Conservation (phyloP, 1,140 invertebrate species). For the Ostrea edulis region DNA sequence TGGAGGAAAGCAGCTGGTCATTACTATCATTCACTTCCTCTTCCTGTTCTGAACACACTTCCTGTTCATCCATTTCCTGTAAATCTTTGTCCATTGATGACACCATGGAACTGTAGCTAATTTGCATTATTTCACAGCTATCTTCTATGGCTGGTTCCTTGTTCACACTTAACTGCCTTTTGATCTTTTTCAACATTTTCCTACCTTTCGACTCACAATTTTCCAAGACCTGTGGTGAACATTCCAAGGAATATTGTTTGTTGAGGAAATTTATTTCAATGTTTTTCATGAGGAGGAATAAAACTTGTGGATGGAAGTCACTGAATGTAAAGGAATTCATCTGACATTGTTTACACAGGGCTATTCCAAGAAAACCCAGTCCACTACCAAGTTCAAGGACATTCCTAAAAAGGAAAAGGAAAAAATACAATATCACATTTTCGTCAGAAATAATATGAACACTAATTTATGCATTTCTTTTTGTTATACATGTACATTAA, state of each 20-base stretch:
- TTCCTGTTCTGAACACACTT: constrained; percentile 38
- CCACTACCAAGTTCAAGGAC: constrained; percentile 75
- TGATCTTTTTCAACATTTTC: constrained; percentile 68
- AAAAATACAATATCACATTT: constrained; percentile 26
- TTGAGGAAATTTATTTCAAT: constrained; percentile 68
- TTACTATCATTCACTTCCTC: constrained; percentile 51
- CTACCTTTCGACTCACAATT: constrained; percentile 58
- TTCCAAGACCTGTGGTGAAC: constrained; percentile 9
- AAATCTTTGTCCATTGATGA: constrained; percentile 46
- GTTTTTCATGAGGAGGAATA: constrained; percentile 72
- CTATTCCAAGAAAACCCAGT: constrained; percentile 72
- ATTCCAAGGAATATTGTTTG: not conserved
- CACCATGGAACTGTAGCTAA: constrained; percentile 56
- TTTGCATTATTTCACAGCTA: constrained; percentile 59
- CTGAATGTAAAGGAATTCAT: constrained; percentile 69
- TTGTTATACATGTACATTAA: not conserved
- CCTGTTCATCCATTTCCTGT: constrained; percentile 40
- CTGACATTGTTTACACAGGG: constrained; percentile 66
- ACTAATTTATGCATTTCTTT: not conserved
- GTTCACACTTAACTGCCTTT: constrained; percentile 67
- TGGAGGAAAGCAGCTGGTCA: constrained; percentile 60
- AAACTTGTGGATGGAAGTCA: constrained; percentile 73
- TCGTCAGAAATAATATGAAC: not conserved
- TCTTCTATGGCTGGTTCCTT: constrained; percentile 53
- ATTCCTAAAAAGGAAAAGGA: constrained; percentile 53